Conservation (phyloP, 2,113 vertebrate genomes). For the Zeus faber region DNA sequence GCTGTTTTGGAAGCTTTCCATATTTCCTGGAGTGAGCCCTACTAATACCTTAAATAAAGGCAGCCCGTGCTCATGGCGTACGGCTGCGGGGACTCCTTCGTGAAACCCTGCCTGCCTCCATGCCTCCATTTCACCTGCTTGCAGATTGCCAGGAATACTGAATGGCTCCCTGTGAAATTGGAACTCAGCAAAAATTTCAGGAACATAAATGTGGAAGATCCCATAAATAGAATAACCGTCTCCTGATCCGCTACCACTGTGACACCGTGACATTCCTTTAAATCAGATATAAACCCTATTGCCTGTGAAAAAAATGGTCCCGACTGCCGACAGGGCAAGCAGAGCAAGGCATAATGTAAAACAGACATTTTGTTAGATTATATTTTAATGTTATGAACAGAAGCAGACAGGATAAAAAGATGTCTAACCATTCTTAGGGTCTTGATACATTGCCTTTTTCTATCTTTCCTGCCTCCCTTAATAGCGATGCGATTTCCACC, state of each 20-base stretch:
- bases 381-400: neutral
- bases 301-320: neutral
- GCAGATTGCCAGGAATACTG: too few species aligned
- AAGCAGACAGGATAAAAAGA: neutral
- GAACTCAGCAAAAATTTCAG: too few species aligned
- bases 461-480: neutral
- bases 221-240: too few species aligned
- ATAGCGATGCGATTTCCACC: neutral
- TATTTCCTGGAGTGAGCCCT: slow-evolving; percentile 49
- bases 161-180: too few species aligned
- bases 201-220: too few species aligned
- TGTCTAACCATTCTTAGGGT: neutral
- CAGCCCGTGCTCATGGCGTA: too few species aligned
- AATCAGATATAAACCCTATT: slow-evolving; percentile 29
- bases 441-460: neutral
- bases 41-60: slow-evolving; percentile 66
- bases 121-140: too few species aligned
- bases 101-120: too few species aligned
- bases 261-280: too few species aligned
- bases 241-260: too few species aligned
- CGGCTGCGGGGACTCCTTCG: too few species aligned
- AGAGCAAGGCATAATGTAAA: too few species aligned
- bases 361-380: neutral
- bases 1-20: slow-evolving; percentile 54
- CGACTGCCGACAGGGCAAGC: neutral